Conservation (phyloP, 2,888 invertebrate species). For the Microchrysa polita region DNA sequence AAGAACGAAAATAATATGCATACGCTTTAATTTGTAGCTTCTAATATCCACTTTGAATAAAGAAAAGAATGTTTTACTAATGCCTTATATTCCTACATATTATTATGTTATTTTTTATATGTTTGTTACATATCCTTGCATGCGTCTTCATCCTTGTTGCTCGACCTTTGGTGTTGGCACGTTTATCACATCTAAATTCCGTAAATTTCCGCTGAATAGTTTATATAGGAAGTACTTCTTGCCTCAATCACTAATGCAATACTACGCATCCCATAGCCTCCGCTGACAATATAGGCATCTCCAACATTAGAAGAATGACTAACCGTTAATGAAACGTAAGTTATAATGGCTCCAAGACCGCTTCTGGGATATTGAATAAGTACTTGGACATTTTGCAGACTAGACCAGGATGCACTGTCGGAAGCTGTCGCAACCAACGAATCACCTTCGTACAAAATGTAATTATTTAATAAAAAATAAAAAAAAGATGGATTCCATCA, state of each 20-base stretch:
- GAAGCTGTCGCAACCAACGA: neutral
- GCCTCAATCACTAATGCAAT: neutral
- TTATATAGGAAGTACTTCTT: neutral
- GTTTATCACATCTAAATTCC: too few species aligned
- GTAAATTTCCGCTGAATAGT: neutral
- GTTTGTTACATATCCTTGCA: too few species aligned
- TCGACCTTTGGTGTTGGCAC: too few species aligned
- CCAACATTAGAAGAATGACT: neutral
- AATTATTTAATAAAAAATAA: too few species aligned
- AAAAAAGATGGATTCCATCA: neutral
- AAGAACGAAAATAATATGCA: too few species aligned
- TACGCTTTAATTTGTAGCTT: too few species aligned
- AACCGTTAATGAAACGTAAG: neutral
- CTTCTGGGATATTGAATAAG: neutral
- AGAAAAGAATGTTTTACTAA: too few species aligned
- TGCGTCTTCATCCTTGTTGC: too few species aligned
- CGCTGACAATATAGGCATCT: slow-evolving; percentile 3
- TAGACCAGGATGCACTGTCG: neutral
- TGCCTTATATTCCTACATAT: too few species aligned
- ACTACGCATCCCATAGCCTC: neutral
- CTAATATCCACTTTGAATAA: too few species aligned
- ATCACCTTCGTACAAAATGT: neutral
- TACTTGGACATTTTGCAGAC: neutral
- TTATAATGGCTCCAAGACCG: neutral
- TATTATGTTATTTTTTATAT: too few species aligned